Base-by-base conservation (phyloP, 1,140 invertebrate genomes). In the Magallana ariakensis region DNA sequence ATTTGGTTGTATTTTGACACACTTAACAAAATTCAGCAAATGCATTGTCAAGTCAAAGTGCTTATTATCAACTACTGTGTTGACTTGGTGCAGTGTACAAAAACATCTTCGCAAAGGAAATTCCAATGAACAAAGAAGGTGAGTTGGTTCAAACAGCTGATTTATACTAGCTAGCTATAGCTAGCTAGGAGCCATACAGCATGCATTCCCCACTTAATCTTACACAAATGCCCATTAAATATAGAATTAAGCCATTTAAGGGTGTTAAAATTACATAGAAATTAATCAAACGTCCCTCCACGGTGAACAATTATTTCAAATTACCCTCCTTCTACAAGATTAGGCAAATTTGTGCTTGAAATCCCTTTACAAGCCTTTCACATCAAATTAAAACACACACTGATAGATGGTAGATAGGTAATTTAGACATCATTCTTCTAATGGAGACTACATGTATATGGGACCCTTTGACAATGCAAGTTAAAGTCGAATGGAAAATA, bases 381-480 rank as follows among this genome's bases (percentile, higher is more conserved):
- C 33, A 5, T 46, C 33, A 46, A 46, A 46, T 46, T 46, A 46
- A 5, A 5, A 46, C 33, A 46, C 15, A 11, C 22, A 4, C 11
- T 75, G 66, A 11, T 11, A 26, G 26, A 33, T 75, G 13, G 10
- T 13, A 6, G 58, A 13, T 60, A n/a, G 58, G 6, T 46, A 22
- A 75, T 75, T 75, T 22, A 75, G 66, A 75, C 66, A 75, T 75
- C 13, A 75, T 75, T 75, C 66, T 26, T 13, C 11, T 75, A 10
- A 75, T 26, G 22, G 58, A n/a, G 33, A 46, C 33, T 46, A 60
- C 11, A 75, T 26, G 66, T 11, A 75, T 75, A 13, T 26, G 9
- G 58, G 15, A 26, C 22, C 7, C 33, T 19, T 75, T 75, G 66
- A 75, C 66, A 75, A 75, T 75, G 9, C 22, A 75, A 75, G 66